Conservation (phyloP, 1,140 invertebrate genomes). For the Monomorium pharaonis region DNA sequence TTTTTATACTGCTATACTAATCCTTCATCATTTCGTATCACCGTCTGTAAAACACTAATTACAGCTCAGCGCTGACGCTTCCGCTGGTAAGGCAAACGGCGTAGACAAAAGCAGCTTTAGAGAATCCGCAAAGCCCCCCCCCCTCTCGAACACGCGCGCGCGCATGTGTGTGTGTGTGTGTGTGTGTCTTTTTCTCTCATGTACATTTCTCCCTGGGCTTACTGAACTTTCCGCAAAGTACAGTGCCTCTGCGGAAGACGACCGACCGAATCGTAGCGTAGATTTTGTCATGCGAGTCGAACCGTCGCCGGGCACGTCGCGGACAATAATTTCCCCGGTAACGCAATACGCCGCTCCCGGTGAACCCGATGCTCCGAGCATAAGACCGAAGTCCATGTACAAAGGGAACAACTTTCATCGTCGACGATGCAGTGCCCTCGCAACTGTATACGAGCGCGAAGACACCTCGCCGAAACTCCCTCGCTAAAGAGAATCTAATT, state of each 20-base stretch:
- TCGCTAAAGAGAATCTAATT: background rate
- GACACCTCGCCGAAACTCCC: background rate
- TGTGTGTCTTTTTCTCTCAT: background rate
- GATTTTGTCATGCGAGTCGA: constrained; percentile 36
- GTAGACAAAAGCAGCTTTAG: constrained; percentile 56
- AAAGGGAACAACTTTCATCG: constrained; percentile 46
- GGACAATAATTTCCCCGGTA: constrained; percentile 61
- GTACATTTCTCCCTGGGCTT: constrained; percentile 13
- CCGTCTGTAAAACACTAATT: constrained; percentile 56
- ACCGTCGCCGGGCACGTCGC: background rate
- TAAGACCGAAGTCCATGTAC: constrained; percentile 21
- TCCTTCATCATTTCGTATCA: background rate
- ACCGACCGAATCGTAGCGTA: constrained; percentile 34
- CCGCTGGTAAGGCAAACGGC: constrained; percentile 20
- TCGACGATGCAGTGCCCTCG: background rate
- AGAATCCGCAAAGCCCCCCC: constrained; percentile 36
- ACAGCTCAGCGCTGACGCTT: constrained; percentile 45
- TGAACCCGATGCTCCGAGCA: constrained; percentile 36
- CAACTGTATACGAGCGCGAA: background rate
- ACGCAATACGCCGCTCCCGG: constrained; percentile 30
- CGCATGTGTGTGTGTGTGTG: no score
- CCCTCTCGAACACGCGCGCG: background rate
- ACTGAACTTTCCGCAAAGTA: constrained; percentile 55
- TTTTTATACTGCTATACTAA: constrained; percentile 48
- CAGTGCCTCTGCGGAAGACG: constrained; percentile 45